Evolutionary conservation across 1,140 invertebrate genomes (phyloP).

Genomic region (Ceratosolen fusciceps): DNA sequence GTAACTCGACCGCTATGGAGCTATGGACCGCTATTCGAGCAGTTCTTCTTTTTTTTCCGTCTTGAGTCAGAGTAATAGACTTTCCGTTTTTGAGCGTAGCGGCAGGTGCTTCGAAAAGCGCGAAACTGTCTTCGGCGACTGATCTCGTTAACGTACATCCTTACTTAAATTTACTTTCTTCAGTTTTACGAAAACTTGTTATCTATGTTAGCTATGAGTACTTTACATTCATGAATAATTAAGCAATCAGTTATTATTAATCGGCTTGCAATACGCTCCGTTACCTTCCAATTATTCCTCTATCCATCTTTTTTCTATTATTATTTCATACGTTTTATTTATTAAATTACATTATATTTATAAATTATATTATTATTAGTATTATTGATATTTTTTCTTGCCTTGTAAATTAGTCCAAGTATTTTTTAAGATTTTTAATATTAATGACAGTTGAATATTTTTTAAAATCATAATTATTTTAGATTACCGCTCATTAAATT

Average conservation of each 20-base stretch:
- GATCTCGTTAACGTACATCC: conserved; percentile 55
- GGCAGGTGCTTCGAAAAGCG: conserved; percentile 32
- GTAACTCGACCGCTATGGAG: conserved; percentile 13
- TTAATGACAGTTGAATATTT: no score
- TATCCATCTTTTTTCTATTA: no score
- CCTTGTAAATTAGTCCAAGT: no score
- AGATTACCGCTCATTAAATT: no score
- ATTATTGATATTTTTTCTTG: no score
- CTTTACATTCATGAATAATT: neutral
- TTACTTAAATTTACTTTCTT: conserved; percentile 53
- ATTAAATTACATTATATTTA: no score
- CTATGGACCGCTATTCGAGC: conserved; percentile 18
- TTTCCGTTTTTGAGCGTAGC: conserved; percentile 19
- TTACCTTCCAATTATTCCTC: neutral
- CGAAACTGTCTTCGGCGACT: conserved; percentile 40
- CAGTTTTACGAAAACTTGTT: conserved; percentile 41
- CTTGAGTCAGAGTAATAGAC: conserved; percentile 23
- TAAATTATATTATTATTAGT: no score
- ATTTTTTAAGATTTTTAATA: no score
- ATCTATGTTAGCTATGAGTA: neutral
- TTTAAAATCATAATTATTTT: no score
- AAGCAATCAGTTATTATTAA: neutral
- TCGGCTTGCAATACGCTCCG: neutral
- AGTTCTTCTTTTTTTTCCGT: neutral
- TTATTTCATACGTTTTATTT: no score